These are phyloP conservation scores for Chrysotoxum bicinctum DNA, from an alignment of 2,888 invertebrate genomes.

Conservation along the genomic window DNA sequence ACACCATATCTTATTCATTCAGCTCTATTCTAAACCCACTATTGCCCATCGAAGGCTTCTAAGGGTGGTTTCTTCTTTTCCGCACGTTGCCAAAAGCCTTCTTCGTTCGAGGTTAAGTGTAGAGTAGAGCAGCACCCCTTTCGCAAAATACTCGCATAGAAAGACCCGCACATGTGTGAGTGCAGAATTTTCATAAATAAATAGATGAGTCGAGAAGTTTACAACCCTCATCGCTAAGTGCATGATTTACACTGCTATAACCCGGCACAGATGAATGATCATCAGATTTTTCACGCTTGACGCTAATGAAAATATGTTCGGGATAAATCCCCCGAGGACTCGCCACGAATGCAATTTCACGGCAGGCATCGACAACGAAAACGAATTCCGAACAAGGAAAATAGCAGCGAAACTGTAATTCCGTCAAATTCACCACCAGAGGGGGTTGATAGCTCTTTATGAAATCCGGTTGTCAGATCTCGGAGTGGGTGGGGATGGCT, in stretches of 20 bases:
- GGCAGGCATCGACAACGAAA: constrained; percentile 50
- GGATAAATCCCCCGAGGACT: constrained; percentile 63
- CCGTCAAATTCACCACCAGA: constrained; percentile 35
- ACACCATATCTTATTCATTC: constrained; percentile 6
- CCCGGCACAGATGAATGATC: constrained; percentile 63
- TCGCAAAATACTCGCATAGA: neutral
- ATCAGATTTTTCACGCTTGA: constrained; percentile 73
- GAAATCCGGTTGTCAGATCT: neutral
- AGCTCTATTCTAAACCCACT: neutral
- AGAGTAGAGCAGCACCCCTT: constrained; percentile 37
- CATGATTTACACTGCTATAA: constrained; percentile 63
- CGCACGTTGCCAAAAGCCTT: constrained; percentile 39
- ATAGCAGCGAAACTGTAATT: constrained; percentile 29
- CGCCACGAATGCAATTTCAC: constrained; percentile 62
- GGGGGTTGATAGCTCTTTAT: constrained; percentile 2
- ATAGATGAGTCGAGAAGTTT: constrained; percentile 42
- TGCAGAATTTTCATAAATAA: constrained; percentile 60
- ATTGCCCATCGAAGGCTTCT: neutral
- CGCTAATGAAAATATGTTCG: constrained; percentile 72
- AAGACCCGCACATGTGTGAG: neutral
- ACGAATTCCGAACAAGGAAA: constrained; percentile 35
- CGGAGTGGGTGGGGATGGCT: constrained; percentile 44
- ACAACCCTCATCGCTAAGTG: constrained; percentile 60
- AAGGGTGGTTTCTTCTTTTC: constrained; percentile 52
- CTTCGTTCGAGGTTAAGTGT: constrained; percentile 52